Evolutionary conservation across 1,140 invertebrate species (phyloP).

Genomic region (Meloidogyne exigua): DNA sequence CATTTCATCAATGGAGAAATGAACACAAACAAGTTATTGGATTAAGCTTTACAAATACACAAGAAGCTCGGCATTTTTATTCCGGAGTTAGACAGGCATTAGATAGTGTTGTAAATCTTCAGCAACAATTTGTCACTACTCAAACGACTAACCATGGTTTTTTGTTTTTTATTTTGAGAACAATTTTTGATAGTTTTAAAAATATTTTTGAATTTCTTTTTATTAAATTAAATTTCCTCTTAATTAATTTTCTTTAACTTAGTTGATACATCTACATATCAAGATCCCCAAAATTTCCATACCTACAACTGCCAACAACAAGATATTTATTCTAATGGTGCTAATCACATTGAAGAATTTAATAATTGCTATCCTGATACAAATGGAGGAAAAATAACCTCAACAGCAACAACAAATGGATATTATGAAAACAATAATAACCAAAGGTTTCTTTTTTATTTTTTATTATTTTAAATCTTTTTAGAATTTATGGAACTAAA

Average conservation of each 20-base stretch:
- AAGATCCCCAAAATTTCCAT: neutral
- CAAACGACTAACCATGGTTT: neutral
- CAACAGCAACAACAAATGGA: neutral
- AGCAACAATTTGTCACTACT: neutral
- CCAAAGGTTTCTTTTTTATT: neutral
- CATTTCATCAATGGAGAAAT: slow-evolving; percentile 25
- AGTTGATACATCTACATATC: slow-evolving; percentile 2
- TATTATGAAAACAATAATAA: slow-evolving; percentile 2
- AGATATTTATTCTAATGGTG: slow-evolving; percentile 5
- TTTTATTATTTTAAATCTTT: neutral
- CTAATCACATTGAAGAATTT: neutral
- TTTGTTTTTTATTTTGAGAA: no score
- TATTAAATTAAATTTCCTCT: no score
- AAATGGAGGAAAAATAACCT: neutral
- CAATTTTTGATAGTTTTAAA: no score
- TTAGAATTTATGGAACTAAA: neutral
- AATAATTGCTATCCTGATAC: neutral
- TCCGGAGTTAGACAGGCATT: slow-evolving; percentile 5
- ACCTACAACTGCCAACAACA: neutral
- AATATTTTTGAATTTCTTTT: no score
- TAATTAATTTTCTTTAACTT: no score
- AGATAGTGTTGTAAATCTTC: neutral
- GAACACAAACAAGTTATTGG: slow-evolving; percentile 26
- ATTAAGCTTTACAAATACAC: slow-evolving; percentile 15
- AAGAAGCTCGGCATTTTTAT: slow-evolving; percentile 5